These are phyloP conservation scores for Vidua chalybeata DNA, from an alignment of 2,113 vertebrate genomes.

Conservation along the genomic window DNA sequence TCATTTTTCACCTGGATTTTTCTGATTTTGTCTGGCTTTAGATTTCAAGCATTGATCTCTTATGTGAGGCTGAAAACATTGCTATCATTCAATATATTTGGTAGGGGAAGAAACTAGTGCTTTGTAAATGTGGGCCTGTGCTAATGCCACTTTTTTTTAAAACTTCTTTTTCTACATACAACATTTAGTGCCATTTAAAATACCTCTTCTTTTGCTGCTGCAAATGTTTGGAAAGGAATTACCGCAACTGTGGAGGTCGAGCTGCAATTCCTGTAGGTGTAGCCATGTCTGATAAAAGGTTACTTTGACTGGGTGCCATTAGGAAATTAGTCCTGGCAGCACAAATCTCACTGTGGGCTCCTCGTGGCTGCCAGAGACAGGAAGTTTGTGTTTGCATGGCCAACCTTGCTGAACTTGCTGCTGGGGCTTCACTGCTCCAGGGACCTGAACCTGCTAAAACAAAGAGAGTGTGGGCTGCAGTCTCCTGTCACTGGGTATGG, in stretches of 20 bases:
- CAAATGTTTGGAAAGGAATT: background rate
- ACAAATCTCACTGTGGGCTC: background rate
- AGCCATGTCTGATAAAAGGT: background rate
- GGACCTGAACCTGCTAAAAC: background rate
- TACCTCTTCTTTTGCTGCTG: background rate
- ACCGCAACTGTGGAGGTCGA: background rate
- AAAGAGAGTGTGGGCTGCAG: background rate
- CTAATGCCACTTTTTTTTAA: background rate
- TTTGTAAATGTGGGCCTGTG: background rate
- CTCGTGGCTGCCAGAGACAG: background rate
- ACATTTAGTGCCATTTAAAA: background rate
- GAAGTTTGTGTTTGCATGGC: background rate
- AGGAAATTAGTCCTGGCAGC: background rate
- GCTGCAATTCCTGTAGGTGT: background rate
- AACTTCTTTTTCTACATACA: background rate
- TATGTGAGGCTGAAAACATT: background rate
- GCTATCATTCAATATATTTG: background rate
- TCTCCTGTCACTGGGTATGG: background rate
- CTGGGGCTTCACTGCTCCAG: background rate
- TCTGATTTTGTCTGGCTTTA: background rate
- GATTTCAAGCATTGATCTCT: constrained; percentile 5
- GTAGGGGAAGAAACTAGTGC: background rate
- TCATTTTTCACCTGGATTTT: constrained; percentile 5
- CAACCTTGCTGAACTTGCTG: background rate
- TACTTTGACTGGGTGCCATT: background rate